phyloP scores from a whole-genome alignment of 2,797 vertebrate species.

The Ctenopoma kingsleyae region DNA sequence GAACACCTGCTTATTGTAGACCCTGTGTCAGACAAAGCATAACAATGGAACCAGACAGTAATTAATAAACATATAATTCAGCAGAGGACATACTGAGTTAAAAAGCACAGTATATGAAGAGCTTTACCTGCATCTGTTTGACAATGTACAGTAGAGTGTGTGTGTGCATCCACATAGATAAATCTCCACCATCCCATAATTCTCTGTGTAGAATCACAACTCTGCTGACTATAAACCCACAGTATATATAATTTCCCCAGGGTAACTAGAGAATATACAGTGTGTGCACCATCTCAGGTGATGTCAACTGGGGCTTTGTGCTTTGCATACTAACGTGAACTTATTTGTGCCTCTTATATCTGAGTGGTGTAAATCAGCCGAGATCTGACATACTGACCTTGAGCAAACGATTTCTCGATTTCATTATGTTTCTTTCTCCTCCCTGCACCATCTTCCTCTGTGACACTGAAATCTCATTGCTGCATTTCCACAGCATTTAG shows the following conservation, averaged over 20 bases:
- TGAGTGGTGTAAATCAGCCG: conserved; percentile 32
- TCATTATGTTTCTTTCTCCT: conserved; percentile 27
- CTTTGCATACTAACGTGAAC: conserved; percentile 60
- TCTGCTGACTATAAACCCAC: conserved; percentile 10
- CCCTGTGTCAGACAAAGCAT: neutral
- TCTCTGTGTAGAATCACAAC: neutral
- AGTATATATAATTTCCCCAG: conserved; percentile 17
- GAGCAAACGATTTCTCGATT: conserved; percentile 37
- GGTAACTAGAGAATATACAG: conserved; percentile 21
- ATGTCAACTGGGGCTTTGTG: conserved; percentile 26
- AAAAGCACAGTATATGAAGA: too few species aligned
- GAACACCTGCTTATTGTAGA: neutral
- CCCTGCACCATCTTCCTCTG: neutral
- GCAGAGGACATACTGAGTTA: neutral
- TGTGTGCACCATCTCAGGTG: conserved; percentile 3
- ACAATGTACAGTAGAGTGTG: neutral
- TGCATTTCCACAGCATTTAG: conserved; percentile 8
- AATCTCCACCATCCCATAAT: conserved; percentile 7
- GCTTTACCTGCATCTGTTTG: neutral
- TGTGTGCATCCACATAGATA: neutral
- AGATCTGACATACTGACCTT: conserved; percentile 46
- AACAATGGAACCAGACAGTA: neutral
- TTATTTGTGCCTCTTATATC: conserved; percentile 43
- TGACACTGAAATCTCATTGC: neutral
- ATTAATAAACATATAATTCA: neutral